Evolutionary conservation across 2,797 vertebrate genomes (phyloP), one percentile per base, ranked within the genome.

Genomic region (Acrossocheilus fasciatus): DNA sequence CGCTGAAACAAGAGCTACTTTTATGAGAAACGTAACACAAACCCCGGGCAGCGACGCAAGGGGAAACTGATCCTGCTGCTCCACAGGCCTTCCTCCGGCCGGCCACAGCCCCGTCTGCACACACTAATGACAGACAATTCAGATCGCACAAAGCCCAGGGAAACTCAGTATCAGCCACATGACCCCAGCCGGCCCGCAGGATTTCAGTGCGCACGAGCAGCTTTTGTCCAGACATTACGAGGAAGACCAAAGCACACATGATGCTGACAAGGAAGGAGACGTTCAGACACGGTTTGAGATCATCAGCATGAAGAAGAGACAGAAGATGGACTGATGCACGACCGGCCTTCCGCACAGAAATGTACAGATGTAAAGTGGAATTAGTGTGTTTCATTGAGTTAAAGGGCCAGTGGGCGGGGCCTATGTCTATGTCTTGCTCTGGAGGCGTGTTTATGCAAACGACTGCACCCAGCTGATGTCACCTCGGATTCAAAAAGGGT

Each of bases 21-120:
- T 94, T 95, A 95, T 95, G 95, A 90, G 91, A 94, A 93, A 93
- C 87, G 88, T 96, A 96, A 95, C 92, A 94, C 88, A 97, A 97
- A 95, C 95, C 96, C 90, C 92, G 94, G 92, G 93, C 92, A 93
- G 92, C 93, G 93, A 93, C 93, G 93, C 92, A 84, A 92, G 92
- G 96, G 92, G 96, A 96, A 97, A 96, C 92, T 82, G 92, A 95
- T 95, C 95, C 93, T 93, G 93, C 91, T 94, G 94, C 94, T 96
- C 95, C 95, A 96, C 95, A 96, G 94, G 95, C 96, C 96, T 96
- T 96, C 95, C 96, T 95, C 87, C 96, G 94, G 92, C 80, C 59
- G 54, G 91, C 89, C 94, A 95, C 91, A 95, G 92, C 92, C 90
- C 0, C 92, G 92, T 88, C 92, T 91, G 94, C 94, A 95, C 95